Evolutionary conservation across 2,797 vertebrate species (phyloP).

Genomic region (Prunella strophiata): DNA sequence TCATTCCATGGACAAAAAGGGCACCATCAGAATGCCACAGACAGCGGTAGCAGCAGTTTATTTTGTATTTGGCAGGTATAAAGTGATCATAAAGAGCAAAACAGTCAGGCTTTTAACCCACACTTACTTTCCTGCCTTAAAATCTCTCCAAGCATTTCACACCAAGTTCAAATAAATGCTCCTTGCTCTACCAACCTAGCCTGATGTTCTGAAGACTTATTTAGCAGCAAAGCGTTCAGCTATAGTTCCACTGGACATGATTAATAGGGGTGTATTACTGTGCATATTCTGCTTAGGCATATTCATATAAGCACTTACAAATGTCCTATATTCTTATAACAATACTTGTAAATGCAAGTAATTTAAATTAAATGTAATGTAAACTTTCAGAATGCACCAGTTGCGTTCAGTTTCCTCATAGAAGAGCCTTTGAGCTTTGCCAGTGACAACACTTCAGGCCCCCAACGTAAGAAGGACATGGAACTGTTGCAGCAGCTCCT

Average conservation of each 20-base stretch:
- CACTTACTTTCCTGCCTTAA: not conserved
- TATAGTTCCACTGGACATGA: not conserved
- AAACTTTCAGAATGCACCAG: not conserved
- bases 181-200: not conserved
- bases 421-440: not conserved
- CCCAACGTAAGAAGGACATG: not conserved
- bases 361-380: no score
- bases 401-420: not conserved
- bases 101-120: not conserved
- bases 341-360: not conserved
- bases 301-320: not conserved
- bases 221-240: not conserved
- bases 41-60: not conserved
- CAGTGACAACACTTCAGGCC: not conserved
- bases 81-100: not conserved
- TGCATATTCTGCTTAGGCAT: not conserved
- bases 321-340: not conserved
- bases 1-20: not conserved
- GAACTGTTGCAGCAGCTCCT: not conserved
- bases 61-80: not conserved
- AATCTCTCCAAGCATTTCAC: not conserved
- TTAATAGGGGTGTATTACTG: not conserved
- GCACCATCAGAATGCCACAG: not conserved
- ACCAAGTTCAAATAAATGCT: not conserved
- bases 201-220: not conserved